phyloP scores from a whole-genome alignment of 2,113 vertebrate genomes.

The Ardeotis arabs region DNA sequence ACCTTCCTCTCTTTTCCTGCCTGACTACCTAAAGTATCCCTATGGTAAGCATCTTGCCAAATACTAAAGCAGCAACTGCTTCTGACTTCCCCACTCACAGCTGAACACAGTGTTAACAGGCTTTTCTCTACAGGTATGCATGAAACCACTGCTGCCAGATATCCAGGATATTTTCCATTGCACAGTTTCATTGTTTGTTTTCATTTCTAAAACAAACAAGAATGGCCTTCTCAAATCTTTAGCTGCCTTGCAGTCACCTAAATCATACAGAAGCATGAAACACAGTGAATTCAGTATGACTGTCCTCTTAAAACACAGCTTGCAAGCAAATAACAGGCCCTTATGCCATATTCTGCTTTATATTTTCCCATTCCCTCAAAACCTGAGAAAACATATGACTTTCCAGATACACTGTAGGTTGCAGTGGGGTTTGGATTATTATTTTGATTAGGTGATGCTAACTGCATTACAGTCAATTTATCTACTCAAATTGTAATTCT shows the following conservation, averaged over 20 bases:
- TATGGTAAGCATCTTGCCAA: background rate
- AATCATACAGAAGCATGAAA: background rate
- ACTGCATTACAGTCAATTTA: background rate
- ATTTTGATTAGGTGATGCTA: background rate
- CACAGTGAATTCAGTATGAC: background rate
- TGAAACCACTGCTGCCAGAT: background rate
- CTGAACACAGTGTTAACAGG: background rate
- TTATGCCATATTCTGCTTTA: background rate
- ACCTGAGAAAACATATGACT: background rate
- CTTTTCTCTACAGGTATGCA: background rate
- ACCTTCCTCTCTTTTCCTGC: background rate
- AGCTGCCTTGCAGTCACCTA: background rate
- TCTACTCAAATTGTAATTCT: background rate
- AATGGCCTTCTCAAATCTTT: background rate
- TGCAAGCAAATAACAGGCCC: background rate
- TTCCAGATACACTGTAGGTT: background rate
- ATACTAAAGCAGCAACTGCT: background rate
- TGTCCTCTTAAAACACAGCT: background rate
- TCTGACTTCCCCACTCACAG: background rate
- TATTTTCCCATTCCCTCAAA: background rate
- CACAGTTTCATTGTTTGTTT: background rate
- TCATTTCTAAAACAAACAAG: background rate
- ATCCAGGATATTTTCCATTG: background rate
- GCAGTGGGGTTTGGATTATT: background rate
- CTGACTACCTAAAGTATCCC: background rate